Evolutionary conservation across 2,888 invertebrate genomes (phyloP).

Genomic region (Homarus gammarus): DNA sequence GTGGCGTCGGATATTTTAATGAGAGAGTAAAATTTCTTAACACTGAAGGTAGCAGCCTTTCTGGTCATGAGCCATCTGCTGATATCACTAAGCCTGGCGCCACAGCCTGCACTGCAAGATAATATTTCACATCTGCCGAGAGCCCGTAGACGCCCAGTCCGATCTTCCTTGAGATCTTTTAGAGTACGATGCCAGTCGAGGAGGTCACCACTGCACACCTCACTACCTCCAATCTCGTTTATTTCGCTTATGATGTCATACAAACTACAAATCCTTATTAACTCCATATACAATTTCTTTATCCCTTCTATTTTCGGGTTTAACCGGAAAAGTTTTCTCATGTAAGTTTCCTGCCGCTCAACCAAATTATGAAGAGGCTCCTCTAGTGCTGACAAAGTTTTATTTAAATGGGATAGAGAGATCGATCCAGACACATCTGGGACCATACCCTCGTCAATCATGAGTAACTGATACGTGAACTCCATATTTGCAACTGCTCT

Average conservation of each 20-base stretch:
- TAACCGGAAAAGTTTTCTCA: not conserved
- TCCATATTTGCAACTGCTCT: slow-evolving; percentile 9
- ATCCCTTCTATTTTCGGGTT: not conserved
- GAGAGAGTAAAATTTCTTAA: slow-evolving; percentile 8
- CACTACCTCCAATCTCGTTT: not conserved
- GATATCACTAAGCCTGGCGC: not conserved
- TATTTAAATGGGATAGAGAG: not conserved
- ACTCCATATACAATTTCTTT: not conserved
- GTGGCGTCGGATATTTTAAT: not conserved
- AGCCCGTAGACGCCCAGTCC: slow-evolving; percentile 4
- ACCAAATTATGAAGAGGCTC: not conserved
- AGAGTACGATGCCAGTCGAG: not conserved
- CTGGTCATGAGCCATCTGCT: slow-evolving; percentile 23
- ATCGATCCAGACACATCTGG: not conserved
- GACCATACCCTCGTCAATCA: not conserved
- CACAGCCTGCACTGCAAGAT: not conserved
- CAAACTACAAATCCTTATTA: slow-evolving; percentile 10
- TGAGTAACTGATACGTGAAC: not conserved
- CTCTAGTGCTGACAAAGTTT: not conserved
- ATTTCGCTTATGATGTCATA: not conserved
- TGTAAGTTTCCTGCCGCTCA: not conserved
- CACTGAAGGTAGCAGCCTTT: not conserved
- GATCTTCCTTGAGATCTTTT: not conserved
- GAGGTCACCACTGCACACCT: not conserved
- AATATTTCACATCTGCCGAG: slow-evolving; percentile 17